Evolutionary conservation across 2,113 vertebrate genomes (phyloP).

Genomic region (Chrysochloris asiatica): DNA sequence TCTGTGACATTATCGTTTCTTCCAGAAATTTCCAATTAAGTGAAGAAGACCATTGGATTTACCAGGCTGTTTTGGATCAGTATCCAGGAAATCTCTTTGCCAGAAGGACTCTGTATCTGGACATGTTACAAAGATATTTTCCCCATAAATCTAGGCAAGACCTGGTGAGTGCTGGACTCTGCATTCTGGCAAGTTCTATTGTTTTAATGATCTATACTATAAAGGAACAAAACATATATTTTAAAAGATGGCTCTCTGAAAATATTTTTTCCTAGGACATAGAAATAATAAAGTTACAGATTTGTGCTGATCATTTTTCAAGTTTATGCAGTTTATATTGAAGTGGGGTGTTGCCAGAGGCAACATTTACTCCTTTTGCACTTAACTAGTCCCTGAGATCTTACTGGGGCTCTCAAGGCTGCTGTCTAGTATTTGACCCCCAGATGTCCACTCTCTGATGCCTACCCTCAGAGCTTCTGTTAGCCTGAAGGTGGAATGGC

Average conservation of each 20-base stretch:
- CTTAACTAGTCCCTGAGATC: background rate
- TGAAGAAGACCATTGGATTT: constrained; percentile 89
- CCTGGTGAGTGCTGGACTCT: constrained; percentile 87
- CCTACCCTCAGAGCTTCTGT: background rate
- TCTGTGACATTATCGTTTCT: constrained; percentile 53
- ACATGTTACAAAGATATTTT: constrained; percentile 91
- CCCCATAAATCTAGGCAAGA: constrained; percentile 88
- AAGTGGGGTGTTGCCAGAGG: background rate
- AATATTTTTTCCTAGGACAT: background rate
- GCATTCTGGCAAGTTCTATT: background rate
- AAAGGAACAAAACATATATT: background rate
- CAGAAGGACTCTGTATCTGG: constrained; percentile 88
- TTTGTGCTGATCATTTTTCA: background rate
- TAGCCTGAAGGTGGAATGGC: background rate
- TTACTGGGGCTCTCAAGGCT: background rate
- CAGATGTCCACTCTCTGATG: background rate
- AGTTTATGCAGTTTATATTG: background rate
- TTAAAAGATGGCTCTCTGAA: background rate
- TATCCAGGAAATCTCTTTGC: constrained; percentile 87
- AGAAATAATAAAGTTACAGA: background rate
- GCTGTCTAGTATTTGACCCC: background rate
- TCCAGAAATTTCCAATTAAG: constrained; percentile 88
- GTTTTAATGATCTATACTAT: background rate
- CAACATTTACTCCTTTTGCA: background rate
- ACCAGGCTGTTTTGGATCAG: constrained; percentile 86